Evolutionary conservation across 2,888 invertebrate species (phyloP).

Genomic region (Eristalinus aeneus): DNA sequence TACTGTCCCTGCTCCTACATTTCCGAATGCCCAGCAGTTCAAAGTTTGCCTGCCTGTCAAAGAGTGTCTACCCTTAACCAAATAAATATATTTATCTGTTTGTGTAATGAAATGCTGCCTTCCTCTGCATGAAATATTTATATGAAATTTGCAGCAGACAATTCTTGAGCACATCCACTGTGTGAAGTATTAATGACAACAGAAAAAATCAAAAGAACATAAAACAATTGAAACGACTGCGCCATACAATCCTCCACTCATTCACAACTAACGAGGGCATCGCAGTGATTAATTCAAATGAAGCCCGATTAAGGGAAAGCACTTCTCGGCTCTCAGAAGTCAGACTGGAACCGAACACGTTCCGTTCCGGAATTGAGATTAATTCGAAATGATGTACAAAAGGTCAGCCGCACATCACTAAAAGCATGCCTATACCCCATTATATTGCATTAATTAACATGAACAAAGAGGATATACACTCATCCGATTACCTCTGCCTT

Average conservation of each 20-base stretch:
- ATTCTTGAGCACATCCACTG: not conserved
- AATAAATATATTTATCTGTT: too few species aligned
- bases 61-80: too few species aligned
- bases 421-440: constrained; percentile 14
- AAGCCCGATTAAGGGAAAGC: not conserved
- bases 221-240: not conserved
- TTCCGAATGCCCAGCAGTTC: too few species aligned
- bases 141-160: too few species aligned
- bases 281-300: not conserved
- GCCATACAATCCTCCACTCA: not conserved
- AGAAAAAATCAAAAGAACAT: not conserved
- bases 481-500: constrained; percentile 35
- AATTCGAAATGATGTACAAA: constrained; percentile 6
- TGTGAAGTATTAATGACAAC: not conserved
- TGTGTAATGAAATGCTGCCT: too few species aligned
- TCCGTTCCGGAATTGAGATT: not conserved
- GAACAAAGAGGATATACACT: constrained; percentile 13
- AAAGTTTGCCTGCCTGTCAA: too few species aligned
- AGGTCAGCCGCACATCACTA: constrained; percentile 22
- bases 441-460: constrained; percentile 19
- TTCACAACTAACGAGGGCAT: not conserved
- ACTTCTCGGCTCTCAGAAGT: not conserved
- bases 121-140: too few species aligned
- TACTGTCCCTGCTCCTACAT: too few species aligned
- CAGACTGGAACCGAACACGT: not conserved